Base-by-base conservation (phyloP, 2,113 vertebrate species). In the Cynocephalus volans region DNA sequence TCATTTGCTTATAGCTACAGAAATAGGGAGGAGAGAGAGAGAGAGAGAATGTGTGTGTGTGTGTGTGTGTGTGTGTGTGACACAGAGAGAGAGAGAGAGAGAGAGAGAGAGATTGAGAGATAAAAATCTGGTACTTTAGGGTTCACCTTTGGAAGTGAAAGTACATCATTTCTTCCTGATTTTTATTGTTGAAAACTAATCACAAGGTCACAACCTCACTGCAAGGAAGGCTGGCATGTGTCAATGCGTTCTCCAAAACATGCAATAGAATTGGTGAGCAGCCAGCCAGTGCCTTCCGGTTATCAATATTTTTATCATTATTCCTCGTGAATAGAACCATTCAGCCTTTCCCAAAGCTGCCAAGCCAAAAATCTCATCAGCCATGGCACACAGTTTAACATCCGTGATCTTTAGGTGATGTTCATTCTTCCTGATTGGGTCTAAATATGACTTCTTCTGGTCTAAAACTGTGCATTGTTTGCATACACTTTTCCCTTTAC, bases 171-270 rank as follows among this genome's bases (percentile, higher is more conserved):
- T 89, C 3, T 85, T 41, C 36, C 36, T 69, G 3, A 28, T 54
- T 90, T 93, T 82, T 86, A 67, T 69, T 45, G 17, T 14, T 36
- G 17, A 26, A 95, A 95, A 58, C 58, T 75, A 50, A 62, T 45
- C 24, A 90, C 5, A 58, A 62, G 7, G 8, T 72, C 41, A 93
- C 41, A 60, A 17, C 7, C 15, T 96, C 4, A 73, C 11, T 86
- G 7, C 26, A 62, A 26, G 48, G 41, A 88, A 31, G 18, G 7
- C 4, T 67, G 54, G 19, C 17, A 19, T 58, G 23, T 21, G 11
- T 95, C 14, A 65, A 70, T 13, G 9, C n/a, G 28, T 76, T 45
- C 4, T 41, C 23, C 15, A 48, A 60, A 76, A 54, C 3, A 31
- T 26, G 18, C n/a, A n/a, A 33, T 31, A 18, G 33, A 75, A 50